Conservation (phyloP, 2,888 invertebrate species). For the Zaprionus obscuricornis region DNA sequence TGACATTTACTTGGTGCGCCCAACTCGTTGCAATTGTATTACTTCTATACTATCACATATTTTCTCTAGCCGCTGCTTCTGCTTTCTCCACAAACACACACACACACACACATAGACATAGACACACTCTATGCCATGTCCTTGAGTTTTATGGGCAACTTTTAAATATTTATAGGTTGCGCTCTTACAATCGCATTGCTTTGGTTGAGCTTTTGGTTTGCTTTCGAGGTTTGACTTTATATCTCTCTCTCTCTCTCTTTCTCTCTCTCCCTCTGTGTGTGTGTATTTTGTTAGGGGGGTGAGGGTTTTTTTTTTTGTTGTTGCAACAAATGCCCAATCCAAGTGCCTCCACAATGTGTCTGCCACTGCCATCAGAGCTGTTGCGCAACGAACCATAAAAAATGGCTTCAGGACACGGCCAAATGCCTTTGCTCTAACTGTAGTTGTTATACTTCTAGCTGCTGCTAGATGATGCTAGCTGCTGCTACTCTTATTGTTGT, state of each 20-base stretch:
- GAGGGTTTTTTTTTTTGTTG: constrained; percentile 34
- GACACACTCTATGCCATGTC: no score
- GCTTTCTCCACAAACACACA: neutral
- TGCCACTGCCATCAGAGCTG: constrained; percentile 15
- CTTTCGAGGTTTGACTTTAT: no score
- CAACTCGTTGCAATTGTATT: constrained; percentile 35
- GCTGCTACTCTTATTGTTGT: no score
- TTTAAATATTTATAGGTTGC: constrained; percentile 75
- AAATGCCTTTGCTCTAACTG: constrained; percentile 25
- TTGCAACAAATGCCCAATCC: constrained; percentile 39
- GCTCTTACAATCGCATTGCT: constrained; percentile 49
- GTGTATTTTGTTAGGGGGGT: constrained; percentile 9
- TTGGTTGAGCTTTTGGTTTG: constrained; percentile 1
- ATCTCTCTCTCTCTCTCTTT: no score
- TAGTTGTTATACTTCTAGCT: no score
- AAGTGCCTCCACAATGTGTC: constrained; percentile 15
- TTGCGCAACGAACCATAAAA: constrained; percentile 64
- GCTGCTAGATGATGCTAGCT: no score
- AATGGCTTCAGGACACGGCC: constrained; percentile 51
- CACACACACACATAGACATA: no score
- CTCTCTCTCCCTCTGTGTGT: no score
- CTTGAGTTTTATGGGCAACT: constrained; percentile 72
- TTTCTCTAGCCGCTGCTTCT: neutral
- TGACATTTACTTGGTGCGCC: constrained; percentile 58
- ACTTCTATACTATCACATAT: no score